phyloP scores from a whole-genome alignment of 2,797 vertebrate genomes.

The Dicrostonyx torquatus region DNA sequence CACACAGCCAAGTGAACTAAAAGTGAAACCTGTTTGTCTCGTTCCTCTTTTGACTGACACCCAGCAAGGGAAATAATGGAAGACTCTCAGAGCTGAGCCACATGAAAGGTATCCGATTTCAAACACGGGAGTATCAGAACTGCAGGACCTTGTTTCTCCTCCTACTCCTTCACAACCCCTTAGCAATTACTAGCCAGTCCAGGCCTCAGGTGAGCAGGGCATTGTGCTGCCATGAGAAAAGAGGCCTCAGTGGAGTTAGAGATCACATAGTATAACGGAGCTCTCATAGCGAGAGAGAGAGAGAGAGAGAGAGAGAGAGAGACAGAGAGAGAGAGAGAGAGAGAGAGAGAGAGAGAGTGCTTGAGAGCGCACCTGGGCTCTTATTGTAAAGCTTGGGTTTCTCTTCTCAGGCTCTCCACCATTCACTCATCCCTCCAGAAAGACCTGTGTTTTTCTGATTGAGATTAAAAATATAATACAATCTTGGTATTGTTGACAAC shows the following conservation, averaged over 20 bases:
- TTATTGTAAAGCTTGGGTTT: neutral
- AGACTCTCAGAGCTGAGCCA: neutral
- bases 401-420: neutral
- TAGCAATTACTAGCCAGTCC: neutral
- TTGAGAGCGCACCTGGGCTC: neutral
- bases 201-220: neutral
- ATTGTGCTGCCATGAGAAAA: neutral
- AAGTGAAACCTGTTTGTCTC: constrained; percentile 67
- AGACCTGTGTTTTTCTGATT: neutral
- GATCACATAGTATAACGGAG: neutral
- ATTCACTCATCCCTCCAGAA: neutral
- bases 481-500: neutral
- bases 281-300: neutral
- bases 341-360: neutral
- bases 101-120: neutral
- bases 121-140: neutral
- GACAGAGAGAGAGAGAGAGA: neutral
- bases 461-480: neutral
- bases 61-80: neutral
- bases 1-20: neutral
- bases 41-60: constrained; percentile 12
- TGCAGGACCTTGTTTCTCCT: neutral
- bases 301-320: neutral
- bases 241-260: neutral
- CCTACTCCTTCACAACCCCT: neutral